Base-by-base conservation (phyloP, 2,797 vertebrate species). In the Synaphobranchus kaupii region DNA sequence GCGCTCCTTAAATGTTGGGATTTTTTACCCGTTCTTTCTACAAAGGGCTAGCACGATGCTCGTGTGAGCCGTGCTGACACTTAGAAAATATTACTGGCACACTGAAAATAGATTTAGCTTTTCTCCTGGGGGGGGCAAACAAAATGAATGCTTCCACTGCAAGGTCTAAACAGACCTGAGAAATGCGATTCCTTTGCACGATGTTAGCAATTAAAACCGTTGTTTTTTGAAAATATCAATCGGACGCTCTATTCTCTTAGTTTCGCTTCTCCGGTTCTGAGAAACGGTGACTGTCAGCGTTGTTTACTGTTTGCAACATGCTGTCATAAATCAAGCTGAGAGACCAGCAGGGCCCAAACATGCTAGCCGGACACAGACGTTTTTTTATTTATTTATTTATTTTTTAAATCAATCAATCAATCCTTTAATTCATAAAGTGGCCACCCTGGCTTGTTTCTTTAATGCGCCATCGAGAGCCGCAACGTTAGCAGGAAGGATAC, bases 391-490 rank as follows among this genome's bases (percentile, higher is more conserved):
- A 1, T 39, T 39, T 39, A 1, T 39, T 39, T 39, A 39, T 92
- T 91, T 22, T 76, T 76, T 12, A 89, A 94, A 95, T 94, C 93
- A 92, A 93, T 95, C 88, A 90, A 88, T 93, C 48, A 87, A 87
- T 91, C 85, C 54, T 78, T 89, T 68, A 68, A 89, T 90, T 91
- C 58, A 91, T 90, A 85, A 86, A 86, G 44, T 66, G 52, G 88
- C 66, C 52, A 86, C 28, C 48, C 52, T 44, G 34, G 50, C 56
- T n/a, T 6, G 20, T 25, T 50, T 81, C 78, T n/a, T 78, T 81
- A 81, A 81, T 25, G 78, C 13, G 25, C 20, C 13, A 12, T n/a
- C 2, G 9, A 81, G 44, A 81, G 78, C 25, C 9, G 9, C 47
- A n/a, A 4, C 20, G 47, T 44, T n/a, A 73, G 47, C 47, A 47